A percentile compares a stretch with the other conserved stretches of the same genome.
Evolutionary conservation across 1,140 invertebrate species (phyloP).

Genomic region (Leptinotarsa undecemlineata): DNA sequence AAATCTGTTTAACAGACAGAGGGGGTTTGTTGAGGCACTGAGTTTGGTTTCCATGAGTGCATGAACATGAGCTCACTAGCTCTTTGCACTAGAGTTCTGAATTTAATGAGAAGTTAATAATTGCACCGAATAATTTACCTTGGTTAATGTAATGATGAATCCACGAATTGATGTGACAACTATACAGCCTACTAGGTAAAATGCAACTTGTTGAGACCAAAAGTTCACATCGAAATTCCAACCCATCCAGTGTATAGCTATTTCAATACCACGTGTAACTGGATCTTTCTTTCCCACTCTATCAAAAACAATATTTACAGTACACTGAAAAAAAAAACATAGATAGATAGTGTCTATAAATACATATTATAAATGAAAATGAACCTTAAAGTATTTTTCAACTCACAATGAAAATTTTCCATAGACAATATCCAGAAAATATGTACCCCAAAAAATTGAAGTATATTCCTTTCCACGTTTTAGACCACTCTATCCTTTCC

Average conservation of each 20-base stretch:
- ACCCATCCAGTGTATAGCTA: slow-evolving; percentile 96
- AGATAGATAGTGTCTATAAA: neutral
- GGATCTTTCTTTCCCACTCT: slow-evolving; percentile 98
- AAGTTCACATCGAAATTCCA: slow-evolving; percentile 96
- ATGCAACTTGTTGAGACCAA: slow-evolving; percentile 99
- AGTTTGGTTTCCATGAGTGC: too few species aligned
- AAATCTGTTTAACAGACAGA: too few species aligned
- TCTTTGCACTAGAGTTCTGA: too few species aligned
- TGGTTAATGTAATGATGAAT: slow-evolving; percentile 94
- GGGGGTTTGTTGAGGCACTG: too few species aligned
- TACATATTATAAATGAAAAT: neutral
- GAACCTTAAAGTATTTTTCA: neutral
- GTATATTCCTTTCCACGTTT: slow-evolving; percentile 97
- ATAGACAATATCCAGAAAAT: slow-evolving; percentile 97
- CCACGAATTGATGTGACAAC: slow-evolving; percentile 97
- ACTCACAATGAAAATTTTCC: slow-evolving; percentile 99
- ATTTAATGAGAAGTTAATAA: too few species aligned
- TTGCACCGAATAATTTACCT: slow-evolving; percentile 64
- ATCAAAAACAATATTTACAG: slow-evolving; percentile 98
- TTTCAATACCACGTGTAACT: slow-evolving; percentile 95
- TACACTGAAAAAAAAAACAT: slow-evolving; percentile 68
- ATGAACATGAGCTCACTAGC: too few species aligned
- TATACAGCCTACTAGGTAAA: slow-evolving; percentile 96
- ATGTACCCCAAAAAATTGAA: slow-evolving; percentile 99
- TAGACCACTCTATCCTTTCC: slow-evolving; percentile 92